Evolutionary conservation across 2,888 invertebrate species (phyloP).

Genomic region (Conistra vaccinii): DNA sequence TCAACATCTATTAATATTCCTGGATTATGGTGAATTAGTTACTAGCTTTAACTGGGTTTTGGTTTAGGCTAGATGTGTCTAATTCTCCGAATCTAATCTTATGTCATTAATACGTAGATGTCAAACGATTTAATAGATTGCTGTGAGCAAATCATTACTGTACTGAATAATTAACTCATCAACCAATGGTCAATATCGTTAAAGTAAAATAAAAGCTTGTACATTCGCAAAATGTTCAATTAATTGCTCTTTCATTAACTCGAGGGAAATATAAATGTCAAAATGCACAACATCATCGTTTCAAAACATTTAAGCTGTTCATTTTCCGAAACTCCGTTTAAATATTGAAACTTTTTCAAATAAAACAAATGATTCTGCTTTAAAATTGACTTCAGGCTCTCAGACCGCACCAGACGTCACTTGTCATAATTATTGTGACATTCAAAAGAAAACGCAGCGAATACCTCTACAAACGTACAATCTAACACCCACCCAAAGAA

Average conservation of each 20-base stretch:
- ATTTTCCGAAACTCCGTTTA: constrained; percentile 37
- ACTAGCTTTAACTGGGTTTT: constrained; percentile 15
- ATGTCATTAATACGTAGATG: not conserved
- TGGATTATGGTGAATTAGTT: constrained; percentile 52
- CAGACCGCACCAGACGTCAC: constrained; percentile 62
- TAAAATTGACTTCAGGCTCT: constrained; percentile 61
- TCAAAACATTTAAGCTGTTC: constrained; percentile 39
- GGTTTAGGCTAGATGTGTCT: constrained; percentile 6
- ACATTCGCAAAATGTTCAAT: not conserved
- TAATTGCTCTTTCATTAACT: constrained; percentile 6
- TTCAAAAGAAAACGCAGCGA: constrained; percentile 67
- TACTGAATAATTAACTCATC: not conserved
- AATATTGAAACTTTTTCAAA: constrained; percentile 52
- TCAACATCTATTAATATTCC: constrained; percentile 61
- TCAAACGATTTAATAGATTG: not conserved
- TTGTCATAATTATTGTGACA: constrained; percentile 72
- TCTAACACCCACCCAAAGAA: not conserved
- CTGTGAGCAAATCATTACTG: not conserved
- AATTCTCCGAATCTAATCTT: constrained; percentile 2
- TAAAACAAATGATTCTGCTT: constrained; percentile 55
- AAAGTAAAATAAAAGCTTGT: constrained; percentile 8
- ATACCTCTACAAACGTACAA: constrained; percentile 45
- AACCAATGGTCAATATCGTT: not conserved
- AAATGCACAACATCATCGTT: constrained; percentile 26
- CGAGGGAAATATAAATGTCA: constrained; percentile 8